Base-by-base conservation (phyloP, 2,797 vertebrate species). In the Halcyon chelicuti region DNA sequence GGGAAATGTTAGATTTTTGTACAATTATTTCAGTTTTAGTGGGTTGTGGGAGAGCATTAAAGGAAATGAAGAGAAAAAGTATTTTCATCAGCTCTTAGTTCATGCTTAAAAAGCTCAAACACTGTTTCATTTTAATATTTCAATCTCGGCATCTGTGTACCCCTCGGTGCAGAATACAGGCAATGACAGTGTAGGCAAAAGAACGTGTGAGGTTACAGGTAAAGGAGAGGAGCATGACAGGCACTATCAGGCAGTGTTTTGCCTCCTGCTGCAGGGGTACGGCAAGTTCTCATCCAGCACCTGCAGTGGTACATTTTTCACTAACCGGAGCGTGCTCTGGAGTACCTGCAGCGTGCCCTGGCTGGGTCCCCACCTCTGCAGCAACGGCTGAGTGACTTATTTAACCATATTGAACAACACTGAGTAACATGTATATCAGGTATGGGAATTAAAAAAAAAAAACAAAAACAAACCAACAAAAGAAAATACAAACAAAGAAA, bases 11-110 rank as follows among this genome's bases (percentile, higher is more conserved):
- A 80, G 49, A 61, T 39, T 89, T 95, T 86, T 92, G 67, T 66
- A 92, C 57, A 84, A 73, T 90, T 95, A 86, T 94, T 96, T 93
- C 78, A 96, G 74, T 92, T 94, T 88, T 88, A 94, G 82, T 90
- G 67, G 60, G 74, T 82, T 91, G 91, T 40, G 39, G 39, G 35
- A 93, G 33, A 85, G 25, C 88, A 86, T 90, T 95, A 86, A 90
- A 88, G 71, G 67, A 90, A 95, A 93, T 46, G n/a, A 94, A 54
- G 46, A 89, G 90, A 96, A 74, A 65, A 96, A 79, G n/a, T 74
- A 60, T 89, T 94, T 89, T 87, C 88, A 87, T 88, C 93, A 68
- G 86, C 88, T 88, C 63, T 71, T 96, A 90, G 80, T 51, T 93
- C 4, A 4, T 84, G 80, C 77, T 77, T 87, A 83, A 94, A 95